These are phyloP conservation scores for Spodoptera littoralis DNA, from an alignment of 2,888 invertebrate species.

Conservation along the genomic window DNA sequence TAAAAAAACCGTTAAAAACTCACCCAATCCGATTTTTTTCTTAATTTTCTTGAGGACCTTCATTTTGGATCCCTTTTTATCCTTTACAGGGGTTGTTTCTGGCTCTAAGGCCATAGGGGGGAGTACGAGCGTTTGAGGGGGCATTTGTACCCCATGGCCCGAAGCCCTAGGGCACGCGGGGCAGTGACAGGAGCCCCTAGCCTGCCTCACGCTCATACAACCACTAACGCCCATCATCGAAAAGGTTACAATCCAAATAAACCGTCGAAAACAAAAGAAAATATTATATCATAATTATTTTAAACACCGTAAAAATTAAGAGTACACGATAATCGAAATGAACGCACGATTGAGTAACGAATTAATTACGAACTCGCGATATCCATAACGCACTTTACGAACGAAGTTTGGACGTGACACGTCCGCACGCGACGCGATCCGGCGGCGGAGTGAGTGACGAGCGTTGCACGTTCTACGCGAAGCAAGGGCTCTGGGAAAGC, in stretches of 20 bases:
- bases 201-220: slow-evolving; percentile 88
- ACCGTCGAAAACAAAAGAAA: slow-evolving; percentile 49
- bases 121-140: slow-evolving; percentile 82
- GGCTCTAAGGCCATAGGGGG: slow-evolving; percentile 85
- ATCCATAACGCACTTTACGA: slow-evolving; percentile 57
- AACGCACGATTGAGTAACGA: slow-evolving; percentile 33
- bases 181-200: slow-evolving; percentile 88
- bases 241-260: slow-evolving; percentile 60
- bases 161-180: slow-evolving; percentile 86
- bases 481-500: slow-evolving; percentile 58
- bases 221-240: slow-evolving; percentile 88
- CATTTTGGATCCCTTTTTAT: slow-evolving; percentile 91
- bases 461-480: slow-evolving; percentile 23
- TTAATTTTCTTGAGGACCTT: slow-evolving; percentile 97
- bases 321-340: slow-evolving; percentile 32
- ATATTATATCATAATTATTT: slow-evolving; percentile 50
- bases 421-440: slow-evolving; percentile 77
- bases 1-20: slow-evolving; percentile 75
- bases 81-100: slow-evolving; percentile 83
- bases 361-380: slow-evolving; percentile 57
- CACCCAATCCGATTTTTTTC: slow-evolving; percentile 95
- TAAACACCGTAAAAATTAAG: slow-evolving; percentile 29
- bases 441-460: slow-evolving; percentile 82
- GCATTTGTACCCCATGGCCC: slow-evolving; percentile 76
- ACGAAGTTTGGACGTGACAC: slow-evolving; percentile 64